These are phyloP conservation scores for Ormyrus labotus DNA, from an alignment of 2,888 invertebrate species.

Conservation along the genomic window DNA sequence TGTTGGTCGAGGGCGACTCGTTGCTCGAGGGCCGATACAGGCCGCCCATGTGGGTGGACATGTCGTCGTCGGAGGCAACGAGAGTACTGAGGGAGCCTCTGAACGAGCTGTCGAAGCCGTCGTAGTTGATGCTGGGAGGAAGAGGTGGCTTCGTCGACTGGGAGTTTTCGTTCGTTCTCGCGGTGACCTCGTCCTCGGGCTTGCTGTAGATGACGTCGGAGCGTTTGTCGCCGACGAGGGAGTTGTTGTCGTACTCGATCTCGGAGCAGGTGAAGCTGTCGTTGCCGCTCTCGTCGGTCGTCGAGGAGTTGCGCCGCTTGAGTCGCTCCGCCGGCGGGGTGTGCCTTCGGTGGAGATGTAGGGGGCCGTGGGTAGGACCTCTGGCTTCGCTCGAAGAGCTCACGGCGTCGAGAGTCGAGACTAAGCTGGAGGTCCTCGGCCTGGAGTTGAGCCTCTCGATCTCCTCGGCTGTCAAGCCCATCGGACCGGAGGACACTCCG, in stretches of 20 bases:
- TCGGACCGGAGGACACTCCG: constrained; percentile 82
- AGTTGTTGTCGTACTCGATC: constrained; percentile 96
- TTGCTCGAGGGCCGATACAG: constrained; percentile 88
- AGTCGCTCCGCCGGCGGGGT: constrained; percentile 85
- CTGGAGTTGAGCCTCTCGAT: constrained; percentile 92
- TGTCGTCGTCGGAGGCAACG: constrained; percentile 94
- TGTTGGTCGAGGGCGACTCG: constrained; percentile 80
- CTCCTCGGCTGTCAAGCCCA: constrained; percentile 94
- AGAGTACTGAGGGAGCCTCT: constrained; percentile 94
- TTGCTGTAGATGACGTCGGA: constrained; percentile 80
- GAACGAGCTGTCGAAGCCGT: constrained; percentile 95
- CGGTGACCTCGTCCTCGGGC: constrained; percentile 76
- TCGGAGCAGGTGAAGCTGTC: constrained; percentile 99
- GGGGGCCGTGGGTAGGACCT: constrained; percentile 81
- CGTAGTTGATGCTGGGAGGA: constrained; percentile 86
- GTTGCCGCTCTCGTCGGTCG: constrained; percentile 94
- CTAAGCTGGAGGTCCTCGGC: constrained; percentile 92
- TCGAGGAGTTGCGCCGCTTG: constrained; percentile 86
- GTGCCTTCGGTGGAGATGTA: constrained; percentile 82
- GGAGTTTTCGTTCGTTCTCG: constrained; percentile 73
- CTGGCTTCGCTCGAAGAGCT: constrained; percentile 92
- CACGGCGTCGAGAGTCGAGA: constrained; percentile 95
- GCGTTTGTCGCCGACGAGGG: constrained; percentile 87
- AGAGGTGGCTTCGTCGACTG: constrained; percentile 80
- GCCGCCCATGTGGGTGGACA: constrained; percentile 88